A percentile compares a stretch with the other conserved stretches of the same genome.
Evolutionary conservation across 2,888 invertebrate species (phyloP).

Genomic region (Nineta flava): DNA sequence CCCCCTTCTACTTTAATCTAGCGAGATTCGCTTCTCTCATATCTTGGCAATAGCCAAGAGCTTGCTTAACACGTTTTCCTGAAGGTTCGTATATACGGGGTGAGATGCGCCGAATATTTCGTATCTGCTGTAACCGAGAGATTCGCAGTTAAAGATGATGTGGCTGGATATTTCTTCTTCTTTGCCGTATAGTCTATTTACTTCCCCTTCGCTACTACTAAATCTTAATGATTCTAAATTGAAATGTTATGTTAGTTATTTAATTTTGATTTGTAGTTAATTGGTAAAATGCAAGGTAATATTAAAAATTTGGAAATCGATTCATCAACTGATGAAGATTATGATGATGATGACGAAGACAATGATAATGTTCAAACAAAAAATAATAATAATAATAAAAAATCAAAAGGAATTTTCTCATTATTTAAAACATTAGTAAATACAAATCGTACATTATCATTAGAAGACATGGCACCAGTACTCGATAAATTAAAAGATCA

Average conservation of each 20-base stretch:
- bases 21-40: too few species aligned
- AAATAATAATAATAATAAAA: constrained; percentile 13
- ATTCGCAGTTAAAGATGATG: too few species aligned
- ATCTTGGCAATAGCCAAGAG: too few species aligned
- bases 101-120: too few species aligned
- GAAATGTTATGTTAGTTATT: constrained; percentile 15
- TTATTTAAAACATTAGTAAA: constrained; percentile 77
- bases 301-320: constrained; percentile 73
- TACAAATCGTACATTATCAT: constrained; percentile 63
- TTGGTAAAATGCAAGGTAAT: constrained; percentile 71
- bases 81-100: too few species aligned
- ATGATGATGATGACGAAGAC: constrained; percentile 30
- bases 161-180: too few species aligned
- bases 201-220: too few species aligned
- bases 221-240: too few species aligned
- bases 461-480: constrained; percentile 66
- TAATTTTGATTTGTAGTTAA: constrained; percentile 33
- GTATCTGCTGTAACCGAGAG: too few species aligned
- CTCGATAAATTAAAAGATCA: constrained; percentile 92
- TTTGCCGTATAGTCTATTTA: too few species aligned
- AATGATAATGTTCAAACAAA: constrained; percentile 9
- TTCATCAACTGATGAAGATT: constrained; percentile 49
- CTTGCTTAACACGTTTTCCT: too few species aligned
- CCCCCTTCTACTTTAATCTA: too few species aligned
- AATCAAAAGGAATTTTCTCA: constrained; percentile 54